These are phyloP conservation scores for Catocala sponsa DNA, from an alignment of 2,888 invertebrate species.

Conservation along the genomic window DNA sequence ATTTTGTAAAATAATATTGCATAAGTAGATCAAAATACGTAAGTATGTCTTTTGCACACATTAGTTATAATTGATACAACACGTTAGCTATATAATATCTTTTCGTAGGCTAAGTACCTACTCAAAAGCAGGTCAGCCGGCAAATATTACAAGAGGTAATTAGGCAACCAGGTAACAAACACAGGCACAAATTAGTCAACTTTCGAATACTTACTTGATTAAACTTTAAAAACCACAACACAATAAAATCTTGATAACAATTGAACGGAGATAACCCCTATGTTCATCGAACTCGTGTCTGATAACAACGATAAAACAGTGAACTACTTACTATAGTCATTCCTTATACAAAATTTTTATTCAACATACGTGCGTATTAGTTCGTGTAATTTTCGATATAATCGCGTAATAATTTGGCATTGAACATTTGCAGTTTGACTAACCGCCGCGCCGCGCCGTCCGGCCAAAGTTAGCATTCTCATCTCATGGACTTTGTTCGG, in stretches of 20 bases:
- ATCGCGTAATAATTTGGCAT: slow-evolving; percentile 8
- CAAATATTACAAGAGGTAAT: too few species aligned
- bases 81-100: too few species aligned
- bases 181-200: too few species aligned
- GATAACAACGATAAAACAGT: slow-evolving; percentile 13
- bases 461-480: slow-evolving; percentile 8
- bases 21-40: too few species aligned
- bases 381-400: neutral
- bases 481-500: slow-evolving; percentile 4
- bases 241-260: slow-evolving; percentile 12
- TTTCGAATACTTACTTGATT: neutral
- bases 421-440: slow-evolving; percentile 10
- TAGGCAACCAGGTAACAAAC: too few species aligned
- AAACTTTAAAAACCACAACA: slow-evolving; percentile 2
- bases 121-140: too few species aligned
- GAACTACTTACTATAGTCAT: slow-evolving; percentile 8
- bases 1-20: too few species aligned
- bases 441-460: neutral
- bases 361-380: slow-evolving; percentile 5
- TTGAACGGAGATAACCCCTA: slow-evolving; percentile 19
- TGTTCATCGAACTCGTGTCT: slow-evolving; percentile 2
- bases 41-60: too few species aligned
- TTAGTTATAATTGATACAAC: too few species aligned
- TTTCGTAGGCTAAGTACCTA: too few species aligned
- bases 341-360: slow-evolving; percentile 3